Evolutionary conservation across 2,888 invertebrate species (phyloP).

Genomic region (Pollenia griseotomentosa): DNA sequence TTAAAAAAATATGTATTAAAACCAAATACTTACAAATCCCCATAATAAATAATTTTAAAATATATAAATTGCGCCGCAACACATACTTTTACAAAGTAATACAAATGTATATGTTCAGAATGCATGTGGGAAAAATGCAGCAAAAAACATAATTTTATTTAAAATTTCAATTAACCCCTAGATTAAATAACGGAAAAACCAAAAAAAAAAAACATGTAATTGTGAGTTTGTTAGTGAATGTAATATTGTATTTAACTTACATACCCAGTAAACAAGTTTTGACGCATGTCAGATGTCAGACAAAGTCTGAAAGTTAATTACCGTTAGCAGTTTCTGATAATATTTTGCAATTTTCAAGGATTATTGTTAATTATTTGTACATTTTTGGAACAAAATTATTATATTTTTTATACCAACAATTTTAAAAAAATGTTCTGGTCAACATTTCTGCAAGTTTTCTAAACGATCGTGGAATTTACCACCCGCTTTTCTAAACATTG

Average conservation of each 20-base stretch:
- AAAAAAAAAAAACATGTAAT: not conserved
- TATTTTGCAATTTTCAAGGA: too few species aligned
- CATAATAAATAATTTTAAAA: slow-evolving; percentile 36
- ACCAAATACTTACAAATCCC: slow-evolving; percentile 17
- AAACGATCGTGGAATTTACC: too few species aligned
- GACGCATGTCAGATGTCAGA: too few species aligned
- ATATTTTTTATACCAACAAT: too few species aligned
- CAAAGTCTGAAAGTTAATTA: too few species aligned
- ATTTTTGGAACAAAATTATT: too few species aligned
- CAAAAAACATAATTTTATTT: slow-evolving; percentile 32
- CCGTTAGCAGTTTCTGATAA: too few species aligned
- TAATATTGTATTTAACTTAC: not conserved
- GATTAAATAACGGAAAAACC: not conserved
- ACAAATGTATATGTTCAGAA: not conserved
- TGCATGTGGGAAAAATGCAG: not conserved
- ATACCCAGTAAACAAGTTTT: too few species aligned
- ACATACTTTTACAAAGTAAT: not conserved
- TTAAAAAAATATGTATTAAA: slow-evolving; percentile 2
- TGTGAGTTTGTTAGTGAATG: not conserved
- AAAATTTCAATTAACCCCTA: slow-evolving; percentile 30
- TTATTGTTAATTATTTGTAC: too few species aligned
- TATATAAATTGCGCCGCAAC: slow-evolving; percentile 9
- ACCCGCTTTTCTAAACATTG: too few species aligned
- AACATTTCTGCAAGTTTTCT: too few species aligned
- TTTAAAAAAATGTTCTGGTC: too few species aligned